Evolutionary conservation across 2,113 vertebrate species (phyloP).

Genomic region (Sardina pilchardus): DNA sequence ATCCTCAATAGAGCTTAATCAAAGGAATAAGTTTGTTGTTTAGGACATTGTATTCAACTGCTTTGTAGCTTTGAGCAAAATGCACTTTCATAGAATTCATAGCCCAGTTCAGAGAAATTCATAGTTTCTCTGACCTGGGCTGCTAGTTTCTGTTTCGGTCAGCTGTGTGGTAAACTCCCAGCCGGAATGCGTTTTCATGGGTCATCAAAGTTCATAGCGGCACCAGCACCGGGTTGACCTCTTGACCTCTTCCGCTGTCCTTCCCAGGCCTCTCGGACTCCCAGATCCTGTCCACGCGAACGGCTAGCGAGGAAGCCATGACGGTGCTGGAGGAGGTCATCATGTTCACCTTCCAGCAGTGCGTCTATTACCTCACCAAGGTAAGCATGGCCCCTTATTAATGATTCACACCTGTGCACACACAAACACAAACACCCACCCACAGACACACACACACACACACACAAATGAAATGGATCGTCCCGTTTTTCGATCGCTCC

Average conservation of each 20-base stretch:
- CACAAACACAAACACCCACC: background rate
- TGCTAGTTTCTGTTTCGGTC: background rate
- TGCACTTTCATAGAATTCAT: background rate
- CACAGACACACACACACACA: slow-evolving; percentile 11
- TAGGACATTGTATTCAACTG: background rate
- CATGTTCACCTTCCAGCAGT: slow-evolving; percentile 82
- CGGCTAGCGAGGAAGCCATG: slow-evolving; percentile 77
- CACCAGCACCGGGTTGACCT: background rate
- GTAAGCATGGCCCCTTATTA: slow-evolving; percentile 50
- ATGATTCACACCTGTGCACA: background rate
- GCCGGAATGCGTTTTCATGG: background rate
- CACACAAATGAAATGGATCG: background rate
- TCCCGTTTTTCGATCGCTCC: background rate
- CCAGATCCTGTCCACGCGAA: slow-evolving; percentile 64
- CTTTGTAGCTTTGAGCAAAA: background rate
- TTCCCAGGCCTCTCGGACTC: slow-evolving; percentile 58
- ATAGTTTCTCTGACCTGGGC: background rate
- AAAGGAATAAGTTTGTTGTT: background rate
- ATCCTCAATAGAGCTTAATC: background rate
- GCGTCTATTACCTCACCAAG: slow-evolving; percentile 79
- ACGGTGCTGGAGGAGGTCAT: slow-evolving; percentile 79
- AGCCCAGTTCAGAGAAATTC: no score
- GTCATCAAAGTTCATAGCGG: background rate
- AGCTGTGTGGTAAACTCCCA: background rate
- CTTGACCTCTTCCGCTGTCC: background rate